These are phyloP conservation scores for Zosterops borbonicus DNA, from an alignment of 2,113 vertebrate genomes.

Conservation along the genomic window DNA sequence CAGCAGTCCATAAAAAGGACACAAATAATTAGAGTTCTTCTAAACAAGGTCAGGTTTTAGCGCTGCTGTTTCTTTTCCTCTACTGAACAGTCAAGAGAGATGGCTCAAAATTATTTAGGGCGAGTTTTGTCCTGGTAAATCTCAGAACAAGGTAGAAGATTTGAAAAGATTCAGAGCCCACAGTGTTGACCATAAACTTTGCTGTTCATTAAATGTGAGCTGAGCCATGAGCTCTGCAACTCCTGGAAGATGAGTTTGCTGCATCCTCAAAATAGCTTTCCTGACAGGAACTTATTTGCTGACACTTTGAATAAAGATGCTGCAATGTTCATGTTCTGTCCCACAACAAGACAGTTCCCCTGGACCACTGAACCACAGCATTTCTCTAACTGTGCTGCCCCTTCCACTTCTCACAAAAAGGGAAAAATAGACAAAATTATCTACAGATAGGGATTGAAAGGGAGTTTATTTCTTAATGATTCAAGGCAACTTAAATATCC, in stretches of 20 bases:
- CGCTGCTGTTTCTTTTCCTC: constrained; percentile 1
- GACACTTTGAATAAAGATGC: not conserved
- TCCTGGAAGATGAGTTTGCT: not conserved
- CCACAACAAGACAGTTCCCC: not conserved
- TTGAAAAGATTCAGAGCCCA: not conserved
- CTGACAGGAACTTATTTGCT: not conserved
- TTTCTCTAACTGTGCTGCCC: not conserved
- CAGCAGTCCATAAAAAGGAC: constrained; percentile 9
- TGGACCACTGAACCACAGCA: rapidly evolving
- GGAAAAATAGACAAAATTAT: not conserved
- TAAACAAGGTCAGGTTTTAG: constrained; percentile 24
- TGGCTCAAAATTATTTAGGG: not conserved
- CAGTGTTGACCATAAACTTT: not conserved
- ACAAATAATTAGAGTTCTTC: constrained; percentile 27
- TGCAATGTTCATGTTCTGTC: not conserved
- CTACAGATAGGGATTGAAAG: not conserved
- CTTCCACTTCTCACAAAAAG: not conserved
- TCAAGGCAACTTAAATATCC: not conserved
- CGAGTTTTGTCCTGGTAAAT: not conserved
- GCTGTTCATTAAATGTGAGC: not conserved
- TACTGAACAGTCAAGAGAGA: not conserved
- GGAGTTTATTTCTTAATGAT: not conserved
- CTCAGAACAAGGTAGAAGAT: not conserved
- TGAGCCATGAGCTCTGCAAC: not conserved
- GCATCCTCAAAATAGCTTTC: not conserved